A percentile compares a stretch with the other conserved stretches of the same genome.
Conservation (phyloP, 2,797 vertebrate genomes). For the Poecilia picta region DNA sequence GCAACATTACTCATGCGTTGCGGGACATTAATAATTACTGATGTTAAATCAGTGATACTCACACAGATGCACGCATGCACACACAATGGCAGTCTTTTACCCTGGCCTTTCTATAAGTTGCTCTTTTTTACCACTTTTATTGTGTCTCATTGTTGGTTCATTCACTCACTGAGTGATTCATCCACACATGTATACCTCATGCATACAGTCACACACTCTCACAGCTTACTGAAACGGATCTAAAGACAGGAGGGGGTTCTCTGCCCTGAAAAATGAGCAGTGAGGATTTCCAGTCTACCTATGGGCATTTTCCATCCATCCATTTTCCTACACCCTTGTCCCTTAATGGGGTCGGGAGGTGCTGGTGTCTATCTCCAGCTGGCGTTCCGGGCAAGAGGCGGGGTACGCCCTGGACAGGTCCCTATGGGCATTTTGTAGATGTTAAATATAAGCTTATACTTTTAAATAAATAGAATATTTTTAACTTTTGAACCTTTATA, state of each 20-base stretch:
- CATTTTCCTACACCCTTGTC: too few species aligned
- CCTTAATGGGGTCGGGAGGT: too few species aligned
- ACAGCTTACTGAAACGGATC: conserved; percentile 1
- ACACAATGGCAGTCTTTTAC: conserved; percentile 22
- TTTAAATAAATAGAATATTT: conserved; percentile 22
- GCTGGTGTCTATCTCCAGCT: too few species aligned
- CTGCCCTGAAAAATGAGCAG: conserved; percentile 24
- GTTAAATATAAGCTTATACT: conserved; percentile 35
- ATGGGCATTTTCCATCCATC: conserved; percentile 23
- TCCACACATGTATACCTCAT: conserved; percentile 6
- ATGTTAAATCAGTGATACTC: conserved; percentile 52
- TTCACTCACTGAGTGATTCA: conserved; percentile 44
- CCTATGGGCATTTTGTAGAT: conserved; percentile 21
- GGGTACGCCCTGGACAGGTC: too few species aligned
- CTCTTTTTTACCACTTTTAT: conserved; percentile 16
- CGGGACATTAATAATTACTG: conserved; percentile 67
- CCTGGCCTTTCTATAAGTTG: conserved; percentile 24
- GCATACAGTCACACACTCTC: not conserved
- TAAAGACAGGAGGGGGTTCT: conserved; percentile 3
- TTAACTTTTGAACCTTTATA: not conserved
- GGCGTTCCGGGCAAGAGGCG: too few species aligned
- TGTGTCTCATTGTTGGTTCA: conserved; percentile 52
- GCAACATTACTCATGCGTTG: conserved; percentile 64
- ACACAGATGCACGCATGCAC: conserved; percentile 15
- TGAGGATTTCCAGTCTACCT: conserved; percentile 21